Base-by-base conservation (phyloP, 2,888 invertebrate genomes). In the Macrophya alboannulata region DNA sequence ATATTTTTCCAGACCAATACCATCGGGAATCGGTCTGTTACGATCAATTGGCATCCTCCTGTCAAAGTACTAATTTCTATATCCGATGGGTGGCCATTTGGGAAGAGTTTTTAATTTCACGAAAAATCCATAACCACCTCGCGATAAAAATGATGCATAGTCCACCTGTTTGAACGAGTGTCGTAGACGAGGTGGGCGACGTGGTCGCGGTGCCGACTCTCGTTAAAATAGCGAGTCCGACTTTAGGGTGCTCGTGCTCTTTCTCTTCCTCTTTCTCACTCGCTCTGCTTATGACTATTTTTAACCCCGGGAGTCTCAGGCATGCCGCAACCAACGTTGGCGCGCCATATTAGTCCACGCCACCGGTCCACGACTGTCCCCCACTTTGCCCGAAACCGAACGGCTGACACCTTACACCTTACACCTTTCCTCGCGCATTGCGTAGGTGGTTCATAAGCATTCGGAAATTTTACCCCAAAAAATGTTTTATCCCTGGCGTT, bases 321-420 rank as follows among this genome's bases (percentile, higher is more conserved):
- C 90, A 91, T 92, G 91, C 90, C 91, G 87, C 91, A 92, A 92
- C 91, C 91, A 91, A 88, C 90, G 90, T 90, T 91, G 90, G 91
- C 93, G 91, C 93, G 93, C 93, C 93, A 93, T 93, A 93, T 93
- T 93, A 93, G 93, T 93, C 90, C 93, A 93, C 93, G 92, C 91
- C 88, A 90, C 89, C 90, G 89, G 91, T 89, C 83, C 88, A 88
- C 91, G 91, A 91, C 92, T 92, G 48, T 83, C 83, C 92, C 92
- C 92, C 92, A 92, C 92, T 91, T 90, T 92, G 90, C 90, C 89
- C 90, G 89, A 90, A 92, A 92, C 91, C 91, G 89, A 89, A 87
- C 85, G 89, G 90, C 89, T 89, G 92, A 93, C 91, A 93, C 92
- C 92, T 92, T 93, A 93, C 91, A 93, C 93, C 92, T 91, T 92